Evolutionary conservation across 2,113 vertebrate species (phyloP).

Genomic region (Montifringilla adamsi): DNA sequence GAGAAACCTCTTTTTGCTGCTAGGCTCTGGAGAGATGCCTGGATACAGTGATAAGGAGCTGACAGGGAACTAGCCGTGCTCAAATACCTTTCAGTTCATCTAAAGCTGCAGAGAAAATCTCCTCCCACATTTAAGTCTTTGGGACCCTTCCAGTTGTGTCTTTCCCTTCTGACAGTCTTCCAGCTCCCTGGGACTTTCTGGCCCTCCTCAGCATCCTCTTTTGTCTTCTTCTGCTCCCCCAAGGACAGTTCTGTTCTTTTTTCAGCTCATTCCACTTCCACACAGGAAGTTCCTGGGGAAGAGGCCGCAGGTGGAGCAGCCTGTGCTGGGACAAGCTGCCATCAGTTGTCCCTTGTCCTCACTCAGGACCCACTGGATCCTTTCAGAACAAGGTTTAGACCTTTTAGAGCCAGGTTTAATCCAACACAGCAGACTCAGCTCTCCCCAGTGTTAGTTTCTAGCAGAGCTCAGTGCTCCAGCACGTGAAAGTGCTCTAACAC

Average conservation of each 20-base stretch:
- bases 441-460: background rate
- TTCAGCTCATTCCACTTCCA: background rate
- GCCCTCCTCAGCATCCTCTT: background rate
- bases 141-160: background rate
- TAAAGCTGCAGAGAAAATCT: background rate
- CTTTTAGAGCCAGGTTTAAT: background rate
- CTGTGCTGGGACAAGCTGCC: background rate
- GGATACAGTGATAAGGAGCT: background rate
- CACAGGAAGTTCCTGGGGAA: background rate
- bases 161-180: constrained; percentile 13
- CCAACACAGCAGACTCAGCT: background rate
- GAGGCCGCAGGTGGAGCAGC: background rate
- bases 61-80: background rate
- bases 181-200: background rate
- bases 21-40: background rate
- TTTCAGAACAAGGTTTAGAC: background rate
- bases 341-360: background rate
- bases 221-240: background rate
- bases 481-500: background rate
- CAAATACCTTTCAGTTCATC: background rate
- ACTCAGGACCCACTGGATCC: background rate
- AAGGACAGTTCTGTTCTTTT: background rate
- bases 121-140: background rate
- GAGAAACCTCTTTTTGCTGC: background rate
- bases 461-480: background rate